Evolutionary conservation across 2,888 invertebrate genomes (phyloP).

Genomic region (Elmis aenea): DNA sequence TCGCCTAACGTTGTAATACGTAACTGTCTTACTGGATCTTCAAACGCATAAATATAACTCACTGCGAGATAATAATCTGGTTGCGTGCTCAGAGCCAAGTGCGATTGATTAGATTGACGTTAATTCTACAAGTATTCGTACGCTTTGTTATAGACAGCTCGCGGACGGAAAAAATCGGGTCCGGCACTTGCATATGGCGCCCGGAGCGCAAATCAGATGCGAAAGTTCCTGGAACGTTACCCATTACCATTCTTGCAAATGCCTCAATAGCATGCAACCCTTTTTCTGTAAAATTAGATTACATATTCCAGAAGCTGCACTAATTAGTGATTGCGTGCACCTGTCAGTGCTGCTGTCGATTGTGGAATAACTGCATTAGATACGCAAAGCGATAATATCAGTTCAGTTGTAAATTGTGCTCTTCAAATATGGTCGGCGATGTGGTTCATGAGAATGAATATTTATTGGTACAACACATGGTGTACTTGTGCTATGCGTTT

Average conservation of each 20-base stretch:
- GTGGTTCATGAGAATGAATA: slow-evolving; percentile 15
- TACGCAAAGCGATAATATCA: slow-evolving; percentile 11
- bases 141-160: too few species aligned
- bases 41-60: too few species aligned
- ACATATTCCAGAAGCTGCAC: slow-evolving; percentile 15
- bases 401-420: slow-evolving; percentile 14
- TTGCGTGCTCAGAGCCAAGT: too few species aligned
- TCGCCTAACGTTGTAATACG: too few species aligned
- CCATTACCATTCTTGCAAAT: slow-evolving; percentile 25
- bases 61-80: too few species aligned
- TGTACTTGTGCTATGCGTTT: slow-evolving; percentile 13
- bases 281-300: slow-evolving; percentile 26
- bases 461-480: slow-evolving; percentile 17
- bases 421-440: slow-evolving; percentile 10
- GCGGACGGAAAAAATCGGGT: too few species aligned
- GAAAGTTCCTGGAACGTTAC: slow-evolving; percentile 18
- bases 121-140: background rate
- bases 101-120: too few species aligned
- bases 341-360: slow-evolving; percentile 17
- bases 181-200: too few species aligned
- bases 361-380: slow-evolving; percentile 10
- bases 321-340: slow-evolving; percentile 23
- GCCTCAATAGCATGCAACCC: slow-evolving; percentile 24
- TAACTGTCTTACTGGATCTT: too few species aligned
- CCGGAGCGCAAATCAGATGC: slow-evolving; percentile 17